A percentile compares a stretch with the other conserved stretches of the same genome.
These are phyloP conservation scores for Irena cyanogastra DNA, from an alignment of 2,113 vertebrate species.

Conservation along the genomic window DNA sequence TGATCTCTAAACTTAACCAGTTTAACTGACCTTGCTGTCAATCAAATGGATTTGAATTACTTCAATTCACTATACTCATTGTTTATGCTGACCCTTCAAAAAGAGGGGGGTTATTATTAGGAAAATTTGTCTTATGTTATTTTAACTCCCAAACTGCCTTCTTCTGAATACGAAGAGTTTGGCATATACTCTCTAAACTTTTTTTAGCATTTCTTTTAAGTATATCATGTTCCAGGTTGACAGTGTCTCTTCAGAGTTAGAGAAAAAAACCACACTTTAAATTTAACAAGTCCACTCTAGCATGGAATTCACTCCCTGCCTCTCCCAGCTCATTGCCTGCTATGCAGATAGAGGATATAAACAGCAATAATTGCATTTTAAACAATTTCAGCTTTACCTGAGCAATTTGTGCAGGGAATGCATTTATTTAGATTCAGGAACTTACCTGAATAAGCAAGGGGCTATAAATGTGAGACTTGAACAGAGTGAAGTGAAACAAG, in stretches of 20 bases:
- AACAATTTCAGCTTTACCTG: background rate
- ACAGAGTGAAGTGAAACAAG: background rate
- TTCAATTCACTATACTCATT: background rate
- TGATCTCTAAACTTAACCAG: background rate
- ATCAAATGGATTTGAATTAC: background rate
- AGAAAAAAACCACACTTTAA: background rate
- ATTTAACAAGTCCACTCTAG: background rate
- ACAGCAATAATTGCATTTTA: background rate
- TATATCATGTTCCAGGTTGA: background rate
- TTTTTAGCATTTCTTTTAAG: background rate
- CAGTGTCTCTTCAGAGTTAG: background rate
- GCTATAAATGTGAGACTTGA: background rate
- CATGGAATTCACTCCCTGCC: background rate
- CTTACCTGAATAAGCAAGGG: background rate
- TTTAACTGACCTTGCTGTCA: background rate
- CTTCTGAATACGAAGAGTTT: background rate
- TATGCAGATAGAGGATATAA: background rate
- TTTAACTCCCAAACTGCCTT: background rate
- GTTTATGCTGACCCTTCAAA: background rate
- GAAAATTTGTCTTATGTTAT: background rate
- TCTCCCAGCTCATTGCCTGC: background rate
- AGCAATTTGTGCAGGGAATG: background rate
- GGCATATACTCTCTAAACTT: background rate
- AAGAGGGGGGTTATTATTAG: background rate
- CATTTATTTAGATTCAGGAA: background rate